Base-by-base conservation (phyloP, 1,140 invertebrate genomes). In the Archegozetes longisetosus region DNA sequence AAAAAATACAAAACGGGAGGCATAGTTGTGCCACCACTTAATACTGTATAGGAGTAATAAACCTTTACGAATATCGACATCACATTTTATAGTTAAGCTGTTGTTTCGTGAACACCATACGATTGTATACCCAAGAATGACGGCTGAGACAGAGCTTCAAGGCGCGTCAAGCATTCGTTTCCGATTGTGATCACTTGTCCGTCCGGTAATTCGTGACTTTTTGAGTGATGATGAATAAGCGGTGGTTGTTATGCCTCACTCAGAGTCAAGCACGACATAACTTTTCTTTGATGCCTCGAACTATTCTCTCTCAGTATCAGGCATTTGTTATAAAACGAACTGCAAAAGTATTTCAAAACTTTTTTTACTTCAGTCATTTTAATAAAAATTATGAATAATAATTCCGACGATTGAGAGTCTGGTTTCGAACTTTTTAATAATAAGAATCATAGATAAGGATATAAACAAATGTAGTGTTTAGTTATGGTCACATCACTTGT, bases 181-280 rank as follows among this genome's bases (percentile, higher is more conserved):
- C 67, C 68, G 60, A 72, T 64, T 12, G 62, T 66, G 47, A 66
- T 69, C 51, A 64, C 62, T 69, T 72, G 76, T 66, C 67, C 76
- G 64, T 73, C 76, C 60, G 70, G 75, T 24, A 77, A 64, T 64
- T 76, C 73, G 60, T 76, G 63, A 66, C 64, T 75, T 74, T 53
- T 73, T 72, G 1, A 74, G 61, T n/a, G 74, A 74, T 17, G 72
- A 74, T 26, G 71, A 71, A 24, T 70, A 64, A 9, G 87, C 85
- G 62, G 87, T 86, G 60, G 86, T 89, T 68, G 84, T 84, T 88
- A 92, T 92, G 77, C 93, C 88, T 75, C 90, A 86, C 75, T 93
- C 88, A 71, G 90, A 92, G 76, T 92, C 88, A 23, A 91, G 77
- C 55, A 61, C 60, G 26, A 65, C 63, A 64, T 14, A 67, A 51